Percentiles rank a stretch among this genome's conserved stretches.
These are phyloP conservation scores for Tetrax tetrax DNA, from an alignment of 2,113 vertebrate species.

Conservation along the genomic window DNA sequence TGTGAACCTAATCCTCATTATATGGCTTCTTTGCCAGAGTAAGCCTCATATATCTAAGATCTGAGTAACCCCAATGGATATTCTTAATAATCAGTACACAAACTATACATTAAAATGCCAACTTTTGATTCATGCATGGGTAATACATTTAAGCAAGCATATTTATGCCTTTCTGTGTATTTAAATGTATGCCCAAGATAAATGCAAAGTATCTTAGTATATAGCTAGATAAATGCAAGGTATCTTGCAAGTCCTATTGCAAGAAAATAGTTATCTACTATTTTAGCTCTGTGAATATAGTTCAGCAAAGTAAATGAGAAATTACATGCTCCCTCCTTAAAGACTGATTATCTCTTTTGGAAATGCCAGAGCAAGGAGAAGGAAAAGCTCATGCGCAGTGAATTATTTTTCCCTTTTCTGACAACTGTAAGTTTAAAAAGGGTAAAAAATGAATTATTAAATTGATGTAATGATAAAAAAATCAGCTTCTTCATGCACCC, in stretches of 20 bases:
- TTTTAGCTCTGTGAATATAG: constrained; percentile 56
- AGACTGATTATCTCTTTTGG: constrained; percentile 43
- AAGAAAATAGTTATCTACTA: constrained; percentile 77
- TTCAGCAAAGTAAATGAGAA: constrained; percentile 61
- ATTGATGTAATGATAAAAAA: constrained; percentile 60
- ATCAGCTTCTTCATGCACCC: constrained; percentile 72
- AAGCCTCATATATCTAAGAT: background rate
- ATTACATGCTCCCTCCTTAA: constrained; percentile 45
- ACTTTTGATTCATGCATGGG: constrained; percentile 71
- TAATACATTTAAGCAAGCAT: constrained; percentile 71
- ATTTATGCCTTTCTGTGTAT: constrained; percentile 48
- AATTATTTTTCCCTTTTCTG: constrained; percentile 54
- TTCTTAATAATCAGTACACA: constrained; percentile 49
- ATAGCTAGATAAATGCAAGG: constrained; percentile 57
- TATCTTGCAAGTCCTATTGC: constrained; percentile 78
- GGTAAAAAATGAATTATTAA: constrained; percentile 59
- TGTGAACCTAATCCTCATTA: background rate
- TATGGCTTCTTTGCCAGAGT: background rate
- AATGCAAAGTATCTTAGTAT: constrained; percentile 63
- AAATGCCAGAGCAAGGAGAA: constrained; percentile 64
- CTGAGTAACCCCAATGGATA: background rate
- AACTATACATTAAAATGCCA: constrained; percentile 62
- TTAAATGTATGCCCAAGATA: constrained; percentile 76
- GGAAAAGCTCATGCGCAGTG: constrained; percentile 69
- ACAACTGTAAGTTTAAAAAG: constrained; percentile 61